Evolutionary conservation across 2,888 invertebrate genomes (phyloP), one percentile per base, ranked within the genome.

Genomic region (Punctoribates punctum): DNA sequence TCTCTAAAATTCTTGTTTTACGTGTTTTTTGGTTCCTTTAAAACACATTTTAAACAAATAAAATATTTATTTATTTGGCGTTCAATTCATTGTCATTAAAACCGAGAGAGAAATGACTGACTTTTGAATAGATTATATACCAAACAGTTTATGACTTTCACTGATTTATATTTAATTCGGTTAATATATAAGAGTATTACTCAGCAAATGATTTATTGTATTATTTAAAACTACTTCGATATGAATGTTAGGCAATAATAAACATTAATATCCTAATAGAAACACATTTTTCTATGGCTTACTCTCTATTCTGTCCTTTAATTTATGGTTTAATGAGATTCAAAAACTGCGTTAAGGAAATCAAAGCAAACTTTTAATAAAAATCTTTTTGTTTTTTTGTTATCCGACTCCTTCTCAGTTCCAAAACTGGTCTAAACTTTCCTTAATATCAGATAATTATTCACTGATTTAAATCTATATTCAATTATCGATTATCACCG

Each of bases 41-140:
- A 20, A 13, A 20, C 20, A 20, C 9, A 51, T 51, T 5, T 20
- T 20, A 51, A 51, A 51, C 9, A n/a, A n/a, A n/a, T n/a, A n/a
- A n/a, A n/a, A n/a, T n/a, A n/a, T n/a, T n/a, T n/a, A 51, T 9
- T 51, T 6, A 51, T 51, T 20, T 5, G 9, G 51, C 2, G 9
- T 20, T 51, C 20, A 51, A 57, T 57, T 57, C 57, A 57, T 57
- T 57, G 57, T 57, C 57, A 57, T 57, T 57, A 57, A 48, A n/a
- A n/a, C n/a, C n/a, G n/a, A n/a, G n/a, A 25, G 57, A 25, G 23
- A 23, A 57, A 25, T 23, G 25, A 57, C n/a, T 23, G n/a, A 57
- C 25, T 25, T 4, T 25, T 25, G 6, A 25, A 25, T 42, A 42
- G 8, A 42, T 42, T 9, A 42, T 42, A 8, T 42, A 42, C 13